These are phyloP conservation scores for Pangasianodon gigas DNA, from an alignment of 2,113 vertebrate genomes.

Conservation along the genomic window DNA sequence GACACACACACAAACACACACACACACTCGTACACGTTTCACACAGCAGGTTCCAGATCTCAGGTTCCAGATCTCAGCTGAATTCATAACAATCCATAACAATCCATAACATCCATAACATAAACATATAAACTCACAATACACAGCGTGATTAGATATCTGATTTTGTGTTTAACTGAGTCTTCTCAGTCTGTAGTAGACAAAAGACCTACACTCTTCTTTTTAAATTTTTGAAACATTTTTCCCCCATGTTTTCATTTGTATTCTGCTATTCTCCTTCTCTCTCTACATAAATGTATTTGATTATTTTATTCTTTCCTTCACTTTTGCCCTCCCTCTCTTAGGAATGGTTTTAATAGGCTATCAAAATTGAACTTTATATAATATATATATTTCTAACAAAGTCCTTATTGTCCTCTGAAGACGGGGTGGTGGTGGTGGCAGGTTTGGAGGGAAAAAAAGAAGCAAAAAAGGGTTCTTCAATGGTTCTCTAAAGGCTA, in stretches of 20 bases:
- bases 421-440: no score
- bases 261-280: background rate
- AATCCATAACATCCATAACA: no score
- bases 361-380: background rate
- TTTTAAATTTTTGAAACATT: background rate
- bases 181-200: background rate
- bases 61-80: no score
- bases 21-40: background rate
- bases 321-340: background rate
- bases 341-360: background rate
- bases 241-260: background rate
- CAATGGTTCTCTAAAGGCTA: background rate
- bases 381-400: background rate
- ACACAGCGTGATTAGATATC: background rate
- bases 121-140: background rate
- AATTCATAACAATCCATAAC: no score
- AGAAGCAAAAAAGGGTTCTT: no score
- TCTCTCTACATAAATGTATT: background rate
- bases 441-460: no score
- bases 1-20: conserved; percentile 36
- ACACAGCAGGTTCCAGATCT: background rate
- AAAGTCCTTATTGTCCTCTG: no score
- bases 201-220: background rate
- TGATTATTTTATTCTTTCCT: background rate
- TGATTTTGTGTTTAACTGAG: background rate